Evolutionary conservation across 1,140 invertebrate genomes (phyloP).

Genomic region (Teleogryllus occipitalis): DNA sequence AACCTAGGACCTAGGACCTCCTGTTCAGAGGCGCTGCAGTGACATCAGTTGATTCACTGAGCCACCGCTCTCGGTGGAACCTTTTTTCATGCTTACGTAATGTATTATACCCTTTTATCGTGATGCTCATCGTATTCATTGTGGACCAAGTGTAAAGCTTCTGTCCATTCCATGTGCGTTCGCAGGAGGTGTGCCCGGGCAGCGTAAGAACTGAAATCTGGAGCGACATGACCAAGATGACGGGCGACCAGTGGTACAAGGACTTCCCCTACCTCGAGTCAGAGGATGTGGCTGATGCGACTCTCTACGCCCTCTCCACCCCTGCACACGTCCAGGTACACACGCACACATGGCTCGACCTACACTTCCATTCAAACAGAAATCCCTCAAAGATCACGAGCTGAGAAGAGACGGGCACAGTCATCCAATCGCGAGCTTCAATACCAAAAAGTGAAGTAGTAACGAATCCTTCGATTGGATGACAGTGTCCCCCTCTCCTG

Average conservation of each 20-base stretch:
- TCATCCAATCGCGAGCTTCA: neutral
- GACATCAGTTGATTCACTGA: too few relatives aligned
- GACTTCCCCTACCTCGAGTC: slow-evolving; percentile 31
- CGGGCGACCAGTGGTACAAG: neutral
- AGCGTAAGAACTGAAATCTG: neutral
- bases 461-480: neutral
- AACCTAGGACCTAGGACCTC: too few relatives aligned
- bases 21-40: too few relatives aligned
- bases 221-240: neutral
- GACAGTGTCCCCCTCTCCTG: neutral
- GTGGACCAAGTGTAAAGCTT: neutral
- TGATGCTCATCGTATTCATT: too few relatives aligned
- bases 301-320: slow-evolving; percentile 2
- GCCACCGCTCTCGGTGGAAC: too few relatives aligned
- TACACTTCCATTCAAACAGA: neutral
- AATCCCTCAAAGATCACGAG: neutral
- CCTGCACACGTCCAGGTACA: slow-evolving; percentile 15
- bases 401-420: neutral
- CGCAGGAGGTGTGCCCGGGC: neutral
- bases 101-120: too few relatives aligned
- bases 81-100: too few relatives aligned
- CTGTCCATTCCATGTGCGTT: neutral
- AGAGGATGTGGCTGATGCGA: slow-evolving; percentile 10
- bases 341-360: too few relatives aligned
- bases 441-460: neutral